Conservation (phyloP, 1,140 invertebrate species). For the Gonatopus flavifemur region DNA sequence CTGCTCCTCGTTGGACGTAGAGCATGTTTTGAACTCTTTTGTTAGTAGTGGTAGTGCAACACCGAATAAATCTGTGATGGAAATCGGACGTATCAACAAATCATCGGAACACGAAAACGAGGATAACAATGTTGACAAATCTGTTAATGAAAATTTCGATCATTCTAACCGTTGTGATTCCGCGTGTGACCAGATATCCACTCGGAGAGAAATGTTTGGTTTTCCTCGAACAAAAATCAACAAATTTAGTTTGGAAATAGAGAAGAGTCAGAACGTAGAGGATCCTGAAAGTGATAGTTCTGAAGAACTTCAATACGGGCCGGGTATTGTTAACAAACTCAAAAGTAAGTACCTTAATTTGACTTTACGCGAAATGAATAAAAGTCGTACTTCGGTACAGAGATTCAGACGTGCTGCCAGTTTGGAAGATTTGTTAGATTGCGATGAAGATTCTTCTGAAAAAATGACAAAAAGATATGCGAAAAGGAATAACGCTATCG, state of each 20-base stretch:
- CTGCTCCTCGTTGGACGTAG: slow-evolving; percentile 45
- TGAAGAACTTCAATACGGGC: slow-evolving; percentile 86
- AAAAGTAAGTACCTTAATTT: slow-evolving; percentile 82
- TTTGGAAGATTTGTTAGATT: slow-evolving; percentile 80
- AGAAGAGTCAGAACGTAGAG: slow-evolving; percentile 26
- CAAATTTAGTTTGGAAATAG: too few relatives aligned
- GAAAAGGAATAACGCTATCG: slow-evolving; percentile 34
- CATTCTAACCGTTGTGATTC: too few relatives aligned
- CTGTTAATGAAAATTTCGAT: too few relatives aligned
- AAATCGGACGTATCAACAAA: slow-evolving; percentile 20
- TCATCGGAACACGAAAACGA: slow-evolving; percentile 10
- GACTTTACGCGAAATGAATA: slow-evolving; percentile 68
- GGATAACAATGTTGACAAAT: too few relatives aligned
- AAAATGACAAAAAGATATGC: slow-evolving; percentile 36
- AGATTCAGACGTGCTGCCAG: slow-evolving; percentile 76
- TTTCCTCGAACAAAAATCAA: too few relatives aligned
- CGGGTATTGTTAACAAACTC: slow-evolving; percentile 86
- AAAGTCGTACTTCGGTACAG: slow-evolving; percentile 65
- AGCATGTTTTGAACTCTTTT: slow-evolving; percentile 45
- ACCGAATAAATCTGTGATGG: slow-evolving; percentile 17
- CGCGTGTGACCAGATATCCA: too few relatives aligned
- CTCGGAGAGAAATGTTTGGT: too few relatives aligned
- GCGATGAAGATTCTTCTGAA: slow-evolving; percentile 44
- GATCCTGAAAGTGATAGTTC: slow-evolving; percentile 62
- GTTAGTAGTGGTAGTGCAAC: too few relatives aligned